Evolutionary conservation across 2,113 vertebrate genomes (phyloP).

Genomic region (Corythornis madagascariensis): DNA sequence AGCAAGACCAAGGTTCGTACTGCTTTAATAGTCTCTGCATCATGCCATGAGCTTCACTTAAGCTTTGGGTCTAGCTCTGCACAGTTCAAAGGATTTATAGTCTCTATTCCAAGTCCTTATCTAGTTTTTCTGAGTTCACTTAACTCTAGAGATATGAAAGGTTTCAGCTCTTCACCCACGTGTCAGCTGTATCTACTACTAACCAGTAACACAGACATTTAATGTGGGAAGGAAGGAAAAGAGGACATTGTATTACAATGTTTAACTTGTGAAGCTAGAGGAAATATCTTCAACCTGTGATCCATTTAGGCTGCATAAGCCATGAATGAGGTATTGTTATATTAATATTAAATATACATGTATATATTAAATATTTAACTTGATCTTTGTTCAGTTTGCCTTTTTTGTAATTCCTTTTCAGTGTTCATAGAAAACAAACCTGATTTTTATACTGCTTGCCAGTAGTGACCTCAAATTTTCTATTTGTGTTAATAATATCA

Average conservation of each 20-base stretch:
- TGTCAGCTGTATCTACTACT: neutral
- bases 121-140: neutral
- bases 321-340: conserved; percentile 62
- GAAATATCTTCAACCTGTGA: conserved; percentile 53
- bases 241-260: conserved; percentile 7
- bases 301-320: conserved; percentile 33
- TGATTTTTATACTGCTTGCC: conserved; percentile 48
- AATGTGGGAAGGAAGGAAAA: conserved; percentile 39
- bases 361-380: conserved; percentile 64
- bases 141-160: neutral
- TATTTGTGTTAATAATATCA: conserved; percentile 55
- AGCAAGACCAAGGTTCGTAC: neutral
- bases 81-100: neutral
- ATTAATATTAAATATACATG: conserved; percentile 59
- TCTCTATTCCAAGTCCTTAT: neutral
- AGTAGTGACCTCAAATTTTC: conserved; percentile 59
- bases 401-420: conserved; percentile 48
- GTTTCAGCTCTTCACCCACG: neutral
- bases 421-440: conserved; percentile 51
- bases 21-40: neutral
- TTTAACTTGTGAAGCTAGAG: conserved; percentile 48
- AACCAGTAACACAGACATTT: neutral
- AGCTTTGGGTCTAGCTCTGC: neutral
- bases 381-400: conserved; percentile 57
- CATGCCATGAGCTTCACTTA: neutral